Percentiles rank a stretch among this genome's conserved stretches.
Conservation (phyloP, 1,140 invertebrate genomes). For the Caerostris darwini region DNA sequence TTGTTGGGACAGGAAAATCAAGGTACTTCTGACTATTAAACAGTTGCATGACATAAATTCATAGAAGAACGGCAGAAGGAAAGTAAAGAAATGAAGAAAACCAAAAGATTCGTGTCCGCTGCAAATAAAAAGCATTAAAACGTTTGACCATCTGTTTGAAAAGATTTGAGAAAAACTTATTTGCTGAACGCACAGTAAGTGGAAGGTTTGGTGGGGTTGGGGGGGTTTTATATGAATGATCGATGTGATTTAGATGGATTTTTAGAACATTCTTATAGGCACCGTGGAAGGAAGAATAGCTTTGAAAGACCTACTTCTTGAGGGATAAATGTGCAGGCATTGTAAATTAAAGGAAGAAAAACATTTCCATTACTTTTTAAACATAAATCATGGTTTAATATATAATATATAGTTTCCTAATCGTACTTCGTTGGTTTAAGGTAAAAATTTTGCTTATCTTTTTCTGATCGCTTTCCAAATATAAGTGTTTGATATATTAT, state of each 20-base stretch:
- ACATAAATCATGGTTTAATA: background rate
- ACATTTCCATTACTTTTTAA: background rate
- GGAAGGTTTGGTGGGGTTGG: background rate
- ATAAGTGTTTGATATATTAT: background rate
- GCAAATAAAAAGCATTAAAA: constrained; percentile 13
- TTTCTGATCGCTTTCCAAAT: background rate
- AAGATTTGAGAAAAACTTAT: constrained; percentile 7
- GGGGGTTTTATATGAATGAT: background rate
- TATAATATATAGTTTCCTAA: constrained; percentile 3
- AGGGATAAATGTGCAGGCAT: background rate
- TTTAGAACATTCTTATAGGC: background rate
- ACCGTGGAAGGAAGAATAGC: background rate
- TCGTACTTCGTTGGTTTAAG: background rate
- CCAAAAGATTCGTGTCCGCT: background rate
- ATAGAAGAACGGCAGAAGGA: background rate
- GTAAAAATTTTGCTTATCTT: background rate
- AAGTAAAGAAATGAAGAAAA: background rate
- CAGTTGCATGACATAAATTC: background rate
- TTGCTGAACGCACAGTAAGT: background rate
- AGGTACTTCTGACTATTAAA: background rate
- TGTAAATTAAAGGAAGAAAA: background rate
- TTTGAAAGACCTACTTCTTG: background rate
- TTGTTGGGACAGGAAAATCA: background rate
- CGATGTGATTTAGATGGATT: constrained; percentile 9
- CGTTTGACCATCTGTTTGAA: constrained; percentile 4